Percentiles rank a stretch among this genome's conserved stretches.
Evolutionary conservation across 2,888 invertebrate species (phyloP).

Genomic region (Frankliniella fusca): DNA sequence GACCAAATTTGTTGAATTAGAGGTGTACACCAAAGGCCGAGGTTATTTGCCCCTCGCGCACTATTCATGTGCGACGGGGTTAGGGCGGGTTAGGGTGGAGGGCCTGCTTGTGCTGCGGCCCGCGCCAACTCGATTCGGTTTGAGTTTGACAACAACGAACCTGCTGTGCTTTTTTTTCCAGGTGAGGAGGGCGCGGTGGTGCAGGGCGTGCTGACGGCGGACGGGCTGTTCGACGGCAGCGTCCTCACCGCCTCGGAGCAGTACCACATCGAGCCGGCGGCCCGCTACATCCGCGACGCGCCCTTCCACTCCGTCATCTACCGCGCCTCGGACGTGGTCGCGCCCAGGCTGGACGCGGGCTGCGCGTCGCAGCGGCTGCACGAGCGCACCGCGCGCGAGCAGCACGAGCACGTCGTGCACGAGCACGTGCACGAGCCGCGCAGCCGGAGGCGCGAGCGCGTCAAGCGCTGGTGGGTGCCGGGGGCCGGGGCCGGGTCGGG

Average conservation of each 20-base stretch:
- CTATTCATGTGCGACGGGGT: no score
- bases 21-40: no score
- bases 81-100: no score
- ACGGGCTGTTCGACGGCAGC: conserved; percentile 86
- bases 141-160: conserved; percentile 29
- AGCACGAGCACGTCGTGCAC: conserved; percentile 9
- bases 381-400: conserved; percentile 39
- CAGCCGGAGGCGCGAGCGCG: conserved; percentile 29
- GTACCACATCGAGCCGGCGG: conserved; percentile 78
- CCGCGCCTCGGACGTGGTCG: conserved; percentile 70
- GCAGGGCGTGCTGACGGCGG: conserved; percentile 78
- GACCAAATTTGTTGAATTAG: no score
- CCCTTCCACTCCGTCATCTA: conserved; percentile 79
- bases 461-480: conserved; percentile 27
- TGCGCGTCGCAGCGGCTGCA: conserved; percentile 63
- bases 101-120: background rate
- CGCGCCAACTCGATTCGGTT: background rate
- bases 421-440: background rate
- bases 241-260: conserved; percentile 73
- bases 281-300: conserved; percentile 55
- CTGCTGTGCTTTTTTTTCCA: conserved; percentile 48
- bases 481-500: no score
- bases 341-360: conserved; percentile 45
- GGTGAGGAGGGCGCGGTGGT: conserved; percentile 78
- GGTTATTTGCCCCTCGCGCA: no score